These are phyloP conservation scores for Macrobrachium nipponense DNA, from an alignment of 1,140 invertebrate genomes.

Conservation along the genomic window DNA sequence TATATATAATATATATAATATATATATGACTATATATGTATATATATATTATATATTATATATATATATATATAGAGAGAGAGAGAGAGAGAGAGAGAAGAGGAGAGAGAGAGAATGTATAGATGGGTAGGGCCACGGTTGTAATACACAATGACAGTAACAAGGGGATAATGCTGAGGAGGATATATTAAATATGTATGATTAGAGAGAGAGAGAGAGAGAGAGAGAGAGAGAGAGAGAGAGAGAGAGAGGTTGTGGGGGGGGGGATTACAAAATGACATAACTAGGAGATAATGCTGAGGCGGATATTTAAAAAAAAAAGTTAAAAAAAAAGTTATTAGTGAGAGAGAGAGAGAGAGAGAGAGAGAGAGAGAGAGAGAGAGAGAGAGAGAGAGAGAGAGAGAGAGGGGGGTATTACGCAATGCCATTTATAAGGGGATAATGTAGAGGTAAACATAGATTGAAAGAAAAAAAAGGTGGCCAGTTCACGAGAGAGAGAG, in stretches of 20 bases:
- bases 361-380: slow-evolving; percentile 28
- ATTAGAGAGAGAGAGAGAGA: background rate
- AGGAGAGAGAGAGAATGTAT: background rate
- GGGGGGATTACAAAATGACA: background rate
- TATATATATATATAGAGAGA: too few species aligned
- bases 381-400: slow-evolving; percentile 18
- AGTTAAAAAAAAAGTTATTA: background rate
- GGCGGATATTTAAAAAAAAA: background rate
- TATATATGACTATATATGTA: too few species aligned
- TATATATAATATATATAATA: too few species aligned
- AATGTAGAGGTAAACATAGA: background rate
- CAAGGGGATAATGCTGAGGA: too few species aligned
- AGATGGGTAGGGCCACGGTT: too few species aligned
- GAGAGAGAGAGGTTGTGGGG: background rate
- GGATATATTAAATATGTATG: too few species aligned
- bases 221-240: background rate
- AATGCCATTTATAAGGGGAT: background rate
- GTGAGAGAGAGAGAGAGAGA: slow-evolving; percentile 10
- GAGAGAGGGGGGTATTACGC: background rate
- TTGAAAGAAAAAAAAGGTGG: background rate
- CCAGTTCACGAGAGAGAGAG: background rate
- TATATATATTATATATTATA: too few species aligned
- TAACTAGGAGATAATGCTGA: background rate
- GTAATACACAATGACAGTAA: too few species aligned
- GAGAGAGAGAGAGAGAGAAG: background rate